These are phyloP conservation scores for Psammodynastes pulverulentus DNA, from an alignment of 2,113 vertebrate genomes.

Conservation along the genomic window DNA sequence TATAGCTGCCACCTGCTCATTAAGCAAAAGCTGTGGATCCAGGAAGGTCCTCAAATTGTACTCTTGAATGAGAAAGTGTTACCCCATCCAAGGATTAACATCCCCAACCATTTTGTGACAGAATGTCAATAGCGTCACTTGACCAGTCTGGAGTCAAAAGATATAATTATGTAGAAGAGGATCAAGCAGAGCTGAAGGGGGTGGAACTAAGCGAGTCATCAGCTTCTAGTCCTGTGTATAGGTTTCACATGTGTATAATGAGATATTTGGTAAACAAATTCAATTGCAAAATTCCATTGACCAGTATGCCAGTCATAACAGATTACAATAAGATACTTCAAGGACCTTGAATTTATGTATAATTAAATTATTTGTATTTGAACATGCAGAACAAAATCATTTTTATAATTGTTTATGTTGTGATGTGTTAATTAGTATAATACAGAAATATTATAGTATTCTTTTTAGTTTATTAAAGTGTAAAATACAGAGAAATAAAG, in stretches of 20 bases:
- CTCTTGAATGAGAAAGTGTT: not conserved
- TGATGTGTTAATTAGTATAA: slow-evolving; percentile 73
- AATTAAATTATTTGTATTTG: slow-evolving; percentile 66
- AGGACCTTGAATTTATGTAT: slow-evolving; percentile 68
- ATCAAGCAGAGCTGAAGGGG: not conserved
- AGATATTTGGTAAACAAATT: not conserved
- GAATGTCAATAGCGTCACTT: not conserved
- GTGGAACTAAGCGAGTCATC: not conserved
- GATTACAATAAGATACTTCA: slow-evolving; percentile 54
- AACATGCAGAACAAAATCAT: slow-evolving; percentile 68
- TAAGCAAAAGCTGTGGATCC: not conserved
- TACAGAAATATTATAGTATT: slow-evolving; percentile 22
- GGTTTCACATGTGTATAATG: not conserved
- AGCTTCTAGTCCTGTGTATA: not conserved
- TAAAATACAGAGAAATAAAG: not conserved
- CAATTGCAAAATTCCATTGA: slow-evolving; percentile 14
- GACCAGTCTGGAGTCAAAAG: not conserved
- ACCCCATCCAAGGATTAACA: not conserved
- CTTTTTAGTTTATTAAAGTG: not conserved
- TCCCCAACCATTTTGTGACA: not conserved
- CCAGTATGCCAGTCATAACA: slow-evolving; percentile 45
- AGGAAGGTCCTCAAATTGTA: not conserved
- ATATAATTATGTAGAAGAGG: not conserved
- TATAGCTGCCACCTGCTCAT: not conserved
- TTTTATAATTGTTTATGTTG: slow-evolving; percentile 73